Evolutionary conservation across 2,888 invertebrate genomes (phyloP).

Genomic region (Dasypolia templi): DNA sequence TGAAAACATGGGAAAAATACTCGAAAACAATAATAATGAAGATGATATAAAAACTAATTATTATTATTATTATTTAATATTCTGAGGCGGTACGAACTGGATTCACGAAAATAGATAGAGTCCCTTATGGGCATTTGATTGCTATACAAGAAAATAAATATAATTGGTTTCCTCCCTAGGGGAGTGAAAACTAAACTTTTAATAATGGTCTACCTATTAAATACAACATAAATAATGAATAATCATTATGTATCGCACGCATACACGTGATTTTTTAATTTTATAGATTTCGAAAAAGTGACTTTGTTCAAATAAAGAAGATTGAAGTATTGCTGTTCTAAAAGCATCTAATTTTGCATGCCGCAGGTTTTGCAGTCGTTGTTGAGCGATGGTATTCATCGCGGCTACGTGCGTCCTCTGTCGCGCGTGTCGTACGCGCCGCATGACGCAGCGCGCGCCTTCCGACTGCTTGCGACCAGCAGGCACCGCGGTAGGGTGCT

Average conservation of each 20-base stretch:
- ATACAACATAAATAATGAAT: neutral
- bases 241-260: neutral
- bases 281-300: neutral
- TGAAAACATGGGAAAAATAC: too few relatives aligned
- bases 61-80: too few relatives aligned
- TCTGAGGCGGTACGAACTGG: too few relatives aligned
- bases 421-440: slow-evolving; percentile 71
- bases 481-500: slow-evolving; percentile 59
- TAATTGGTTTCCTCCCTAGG: too few relatives aligned
- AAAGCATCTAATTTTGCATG: neutral
- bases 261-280: neutral
- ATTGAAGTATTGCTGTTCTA: neutral
- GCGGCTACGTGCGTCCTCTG: slow-evolving; percentile 78
- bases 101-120: too few relatives aligned
- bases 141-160: neutral
- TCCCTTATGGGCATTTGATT: too few relatives aligned
- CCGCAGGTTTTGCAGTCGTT: slow-evolving; percentile 70
- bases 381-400: slow-evolving; percentile 76
- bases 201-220: neutral
- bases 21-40: too few relatives aligned
- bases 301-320: neutral
- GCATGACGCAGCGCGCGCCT: slow-evolving; percentile 47
- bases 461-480: slow-evolving; percentile 43
- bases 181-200: neutral
- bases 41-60: too few relatives aligned